Percentiles rank a stretch among this genome's conserved stretches.
Evolutionary conservation across 2,888 invertebrate genomes (phyloP).

Genomic region (Heliconius cydno): DNA sequence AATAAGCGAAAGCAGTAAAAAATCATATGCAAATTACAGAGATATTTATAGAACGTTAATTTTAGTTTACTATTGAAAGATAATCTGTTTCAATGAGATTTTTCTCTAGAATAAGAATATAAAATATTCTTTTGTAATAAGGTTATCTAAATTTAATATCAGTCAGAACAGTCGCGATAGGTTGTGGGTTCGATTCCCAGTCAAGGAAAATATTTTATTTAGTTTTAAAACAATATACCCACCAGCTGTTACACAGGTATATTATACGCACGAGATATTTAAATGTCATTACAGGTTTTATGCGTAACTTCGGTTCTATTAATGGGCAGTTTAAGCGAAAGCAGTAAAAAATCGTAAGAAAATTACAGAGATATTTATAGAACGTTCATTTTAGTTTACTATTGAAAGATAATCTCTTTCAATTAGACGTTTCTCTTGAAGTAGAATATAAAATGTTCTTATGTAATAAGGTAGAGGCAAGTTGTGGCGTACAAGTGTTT

Average conservation of each 20-base stretch:
- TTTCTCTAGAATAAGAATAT: not conserved
- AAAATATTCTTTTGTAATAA: not conserved
- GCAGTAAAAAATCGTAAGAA: slow-evolving; percentile 17
- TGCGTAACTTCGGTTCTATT: slow-evolving; percentile 4
- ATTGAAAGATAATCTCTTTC: not conserved
- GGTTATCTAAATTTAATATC: too few species aligned
- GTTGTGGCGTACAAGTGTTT: too few species aligned
- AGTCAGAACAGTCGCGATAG: too few species aligned
- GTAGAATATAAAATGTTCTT: not conserved
- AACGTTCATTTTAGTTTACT: not conserved
- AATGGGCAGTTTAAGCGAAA: slow-evolving; percentile 17
- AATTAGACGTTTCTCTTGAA: not conserved
- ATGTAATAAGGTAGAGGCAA: too few species aligned
- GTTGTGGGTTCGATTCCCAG: too few species aligned
- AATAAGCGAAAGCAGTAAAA: slow-evolving; percentile 26
- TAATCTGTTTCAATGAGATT: not conserved
- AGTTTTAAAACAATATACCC: too few species aligned
- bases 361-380: not conserved
- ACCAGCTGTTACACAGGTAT: slow-evolving; percentile 8
- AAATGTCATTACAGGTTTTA: not conserved
- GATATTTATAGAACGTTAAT: not conserved
- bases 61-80: not conserved
- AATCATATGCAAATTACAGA: not conserved
- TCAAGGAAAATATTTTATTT: too few species aligned
- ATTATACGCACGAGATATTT: slow-evolving; percentile 32